Percentiles rank a stretch among this genome's conserved stretches.
phyloP scores from a whole-genome alignment of 2,888 invertebrate species.

The Netelia fuscicornis region DNA sequence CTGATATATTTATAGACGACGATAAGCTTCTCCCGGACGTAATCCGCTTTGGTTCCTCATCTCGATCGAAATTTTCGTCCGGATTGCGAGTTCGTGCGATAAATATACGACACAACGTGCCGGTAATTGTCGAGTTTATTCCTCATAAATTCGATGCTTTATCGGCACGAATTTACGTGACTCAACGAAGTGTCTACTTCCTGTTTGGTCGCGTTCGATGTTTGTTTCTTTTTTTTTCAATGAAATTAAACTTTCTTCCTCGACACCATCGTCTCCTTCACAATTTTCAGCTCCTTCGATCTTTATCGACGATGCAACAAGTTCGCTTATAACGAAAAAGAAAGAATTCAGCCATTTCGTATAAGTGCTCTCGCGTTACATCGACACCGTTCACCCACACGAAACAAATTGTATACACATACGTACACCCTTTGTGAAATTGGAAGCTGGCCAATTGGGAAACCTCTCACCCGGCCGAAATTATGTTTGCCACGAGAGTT shows the following conservation, averaged over 20 bases:
- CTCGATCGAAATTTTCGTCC: slow-evolving; percentile 32
- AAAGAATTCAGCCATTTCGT: not conserved
- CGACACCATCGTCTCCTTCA: no score
- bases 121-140: slow-evolving; percentile 19
- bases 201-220: not conserved
- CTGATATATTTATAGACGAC: not conserved
- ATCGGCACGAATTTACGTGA: not conserved
- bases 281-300: not conserved
- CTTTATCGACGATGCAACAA: slow-evolving; percentile 75
- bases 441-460: slow-evolving; percentile 77
- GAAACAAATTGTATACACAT: slow-evolving; percentile 36
- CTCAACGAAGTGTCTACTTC: not conserved
- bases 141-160: slow-evolving; percentile 9
- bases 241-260: not conserved
- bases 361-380: not conserved
- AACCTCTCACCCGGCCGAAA: slow-evolving; percentile 59
- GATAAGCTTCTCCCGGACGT: slow-evolving; percentile 31
- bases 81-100: slow-evolving; percentile 10
- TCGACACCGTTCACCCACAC: slow-evolving; percentile 44
- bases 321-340: slow-evolving; percentile 59
- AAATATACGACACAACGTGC: slow-evolving; percentile 2
- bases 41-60: slow-evolving; percentile 47
- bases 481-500: slow-evolving; percentile 67
- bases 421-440: slow-evolving; percentile 72
- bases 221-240: not conserved